phyloP scores from a whole-genome alignment of 2,113 vertebrate species.

The Eurystomus gularis region DNA sequence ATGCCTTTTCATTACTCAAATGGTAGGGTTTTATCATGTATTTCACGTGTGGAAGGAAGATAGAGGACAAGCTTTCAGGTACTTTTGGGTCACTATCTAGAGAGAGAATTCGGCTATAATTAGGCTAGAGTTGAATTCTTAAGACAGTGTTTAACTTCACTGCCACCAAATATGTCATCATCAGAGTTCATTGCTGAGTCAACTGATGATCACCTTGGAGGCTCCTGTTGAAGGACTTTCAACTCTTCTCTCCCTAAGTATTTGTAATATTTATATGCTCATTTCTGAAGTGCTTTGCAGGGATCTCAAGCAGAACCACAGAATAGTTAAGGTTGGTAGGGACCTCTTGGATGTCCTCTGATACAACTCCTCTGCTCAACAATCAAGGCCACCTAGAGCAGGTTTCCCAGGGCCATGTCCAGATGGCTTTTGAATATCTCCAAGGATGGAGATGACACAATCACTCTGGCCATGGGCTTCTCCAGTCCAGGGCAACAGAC shows the following conservation, averaged over 20 bases:
- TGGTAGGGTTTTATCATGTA: neutral
- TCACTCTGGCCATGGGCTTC: neutral
- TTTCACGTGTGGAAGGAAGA: neutral
- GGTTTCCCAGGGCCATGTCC: neutral
- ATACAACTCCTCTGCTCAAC: neutral
- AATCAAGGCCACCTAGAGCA: neutral
- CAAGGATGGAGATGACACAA: neutral
- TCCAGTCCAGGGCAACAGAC: neutral
- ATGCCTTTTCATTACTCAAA: neutral
- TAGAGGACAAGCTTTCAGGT: neutral
- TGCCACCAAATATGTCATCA: neutral
- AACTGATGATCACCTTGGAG: neutral
- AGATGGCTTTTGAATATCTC: neutral
- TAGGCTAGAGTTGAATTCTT: neutral
- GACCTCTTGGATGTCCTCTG: neutral
- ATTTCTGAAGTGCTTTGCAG: neutral
- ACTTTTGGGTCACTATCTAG: neutral
- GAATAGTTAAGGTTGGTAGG: neutral
- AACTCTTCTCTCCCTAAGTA: neutral
- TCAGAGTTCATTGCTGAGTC: neutral
- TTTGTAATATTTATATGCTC: neutral
- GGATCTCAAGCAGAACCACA: neutral
- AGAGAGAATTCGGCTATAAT: neutral
- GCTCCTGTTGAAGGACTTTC: neutral
- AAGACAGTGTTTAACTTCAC: neutral